Base-by-base conservation (phyloP, 2,797 vertebrate genomes). In the Sarcophilus harrisii region DNA sequence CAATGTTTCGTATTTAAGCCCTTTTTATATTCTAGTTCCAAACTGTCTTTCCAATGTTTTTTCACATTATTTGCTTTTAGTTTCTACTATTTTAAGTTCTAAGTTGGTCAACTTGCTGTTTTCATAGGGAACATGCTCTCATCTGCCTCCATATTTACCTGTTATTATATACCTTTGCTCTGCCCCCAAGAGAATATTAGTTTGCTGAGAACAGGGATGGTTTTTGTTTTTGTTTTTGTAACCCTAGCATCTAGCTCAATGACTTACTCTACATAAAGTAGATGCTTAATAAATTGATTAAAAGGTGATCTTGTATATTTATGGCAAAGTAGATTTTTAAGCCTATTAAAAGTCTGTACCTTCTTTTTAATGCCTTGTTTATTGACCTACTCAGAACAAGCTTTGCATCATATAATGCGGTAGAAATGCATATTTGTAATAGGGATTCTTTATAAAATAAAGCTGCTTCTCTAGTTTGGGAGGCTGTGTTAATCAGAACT, bases 391-490 rank as follows among this genome's bases (percentile, higher is more conserved):
- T 96, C 55, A 87, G 38, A 45, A 18, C 73, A 24, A 87, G 38
- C 21, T 87, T 45, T 38, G 14, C n/a, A 73, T 21, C 18, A 38
- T 24, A 18, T 45, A 24, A 8, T 45, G 3, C 14, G 21, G n/a
- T 45, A 87, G 73, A 87, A 87, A 24, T 73, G 66, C n/a, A 38
- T 38, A n/a, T 73, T 73, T 73, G n/a, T 73, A 73, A 73, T 73
- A 38, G 29, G 90, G 24, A 91, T 21, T 93, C 57, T 55, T 54
- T 60, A 60, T 14, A 66, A 94, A 60, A 89, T 94, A 49, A 91
- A 90, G 60, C n/a, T 93, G 73, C 90, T 91, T 93, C 94, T 96
- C 97, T 94, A 16, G 66, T 81, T 81, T 45, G 66, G 66, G 21
- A 29, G 12, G 8, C 18, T 81, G 4, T 81, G n/a, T 81, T 81